phyloP scores from a whole-genome alignment of 2,888 invertebrate species.

The Melikaiella ostensackeni region DNA sequence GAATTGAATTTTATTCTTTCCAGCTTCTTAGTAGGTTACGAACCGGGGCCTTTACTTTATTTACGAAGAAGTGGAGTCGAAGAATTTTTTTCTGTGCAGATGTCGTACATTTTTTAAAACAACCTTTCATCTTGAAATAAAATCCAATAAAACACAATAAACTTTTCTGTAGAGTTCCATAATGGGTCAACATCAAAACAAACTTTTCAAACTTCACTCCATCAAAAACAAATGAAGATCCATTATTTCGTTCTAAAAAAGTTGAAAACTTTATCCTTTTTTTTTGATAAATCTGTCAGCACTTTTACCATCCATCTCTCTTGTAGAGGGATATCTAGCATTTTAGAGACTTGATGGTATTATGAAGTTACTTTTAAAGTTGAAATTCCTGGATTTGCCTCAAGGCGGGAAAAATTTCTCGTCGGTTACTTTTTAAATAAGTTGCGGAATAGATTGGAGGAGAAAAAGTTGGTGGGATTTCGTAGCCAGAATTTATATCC shows the following conservation, averaged over 20 bases:
- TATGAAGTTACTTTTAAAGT: constrained; percentile 33
- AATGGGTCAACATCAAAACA: neutral
- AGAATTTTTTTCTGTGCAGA: too few species aligned
- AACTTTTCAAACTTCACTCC: constrained; percentile 3
- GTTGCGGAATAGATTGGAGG: constrained; percentile 4
- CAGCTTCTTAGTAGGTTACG: too few species aligned
- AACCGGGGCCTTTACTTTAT: too few species aligned
- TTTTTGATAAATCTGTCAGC: constrained; percentile 29
- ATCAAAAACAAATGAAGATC: constrained; percentile 23
- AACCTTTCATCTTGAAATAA: neutral
- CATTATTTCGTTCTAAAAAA: constrained; percentile 1
- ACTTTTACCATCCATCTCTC: constrained; percentile 11
- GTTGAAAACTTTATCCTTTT: constrained; percentile 8
- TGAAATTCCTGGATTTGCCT: constrained; percentile 24
- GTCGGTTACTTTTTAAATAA: neutral
- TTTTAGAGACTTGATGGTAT: constrained; percentile 2
- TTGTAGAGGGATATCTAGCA: neutral
- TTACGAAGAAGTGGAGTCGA: too few species aligned
- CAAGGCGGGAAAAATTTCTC: constrained; percentile 15
- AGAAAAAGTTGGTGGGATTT: constrained; percentile 7
- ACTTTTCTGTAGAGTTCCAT: neutral
- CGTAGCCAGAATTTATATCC: neutral
- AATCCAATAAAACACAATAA: constrained; percentile 20
- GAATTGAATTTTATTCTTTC: too few species aligned
- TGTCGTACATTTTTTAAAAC: too few species aligned